These are phyloP conservation scores for Torymus tubicola DNA, from an alignment of 2,888 invertebrate species.

Conservation along the genomic window DNA sequence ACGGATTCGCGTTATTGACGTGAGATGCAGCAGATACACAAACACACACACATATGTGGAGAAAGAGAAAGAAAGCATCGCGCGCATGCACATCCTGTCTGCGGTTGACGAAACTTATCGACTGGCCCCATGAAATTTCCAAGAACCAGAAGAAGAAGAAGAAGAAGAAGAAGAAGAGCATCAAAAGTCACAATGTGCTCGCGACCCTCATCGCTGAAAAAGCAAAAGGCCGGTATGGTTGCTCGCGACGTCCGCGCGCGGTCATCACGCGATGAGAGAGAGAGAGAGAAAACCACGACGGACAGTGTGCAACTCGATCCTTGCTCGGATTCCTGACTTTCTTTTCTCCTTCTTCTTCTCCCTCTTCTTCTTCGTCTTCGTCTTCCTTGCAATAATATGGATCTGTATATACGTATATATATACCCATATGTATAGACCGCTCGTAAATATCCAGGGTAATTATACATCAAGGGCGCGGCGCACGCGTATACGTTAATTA, in stretches of 20 bases:
- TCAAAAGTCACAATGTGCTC: neutral
- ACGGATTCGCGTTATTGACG: too few relatives aligned
- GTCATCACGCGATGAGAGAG: too few relatives aligned
- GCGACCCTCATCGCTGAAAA: neutral
- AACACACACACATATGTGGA: neutral
- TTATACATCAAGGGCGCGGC: slow-evolving; percentile 45
- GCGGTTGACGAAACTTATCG: slow-evolving; percentile 61
- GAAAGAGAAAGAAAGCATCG: slow-evolving; percentile 61
- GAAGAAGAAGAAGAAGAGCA: neutral
- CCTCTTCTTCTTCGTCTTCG: slow-evolving; percentile 9
- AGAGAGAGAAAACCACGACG: too few relatives aligned
- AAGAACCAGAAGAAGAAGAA: slow-evolving; percentile 62
- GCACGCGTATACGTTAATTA: slow-evolving; percentile 56
- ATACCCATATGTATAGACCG: neutral
- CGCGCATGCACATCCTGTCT: slow-evolving; percentile 66
- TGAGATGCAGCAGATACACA: neutral
- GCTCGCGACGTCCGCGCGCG: too few relatives aligned
- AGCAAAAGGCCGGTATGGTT: too few relatives aligned
- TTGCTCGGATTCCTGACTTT: neutral
- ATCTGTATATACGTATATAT: neutral
- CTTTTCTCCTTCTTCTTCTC: slow-evolving; percentile 16
- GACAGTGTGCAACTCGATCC: neutral
- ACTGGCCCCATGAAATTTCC: slow-evolving; percentile 71
- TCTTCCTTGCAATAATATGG: neutral
- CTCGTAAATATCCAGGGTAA: slow-evolving; percentile 36